phyloP scores from a whole-genome alignment of 2,888 invertebrate genomes.

The Microplitis deprimator region DNA sequence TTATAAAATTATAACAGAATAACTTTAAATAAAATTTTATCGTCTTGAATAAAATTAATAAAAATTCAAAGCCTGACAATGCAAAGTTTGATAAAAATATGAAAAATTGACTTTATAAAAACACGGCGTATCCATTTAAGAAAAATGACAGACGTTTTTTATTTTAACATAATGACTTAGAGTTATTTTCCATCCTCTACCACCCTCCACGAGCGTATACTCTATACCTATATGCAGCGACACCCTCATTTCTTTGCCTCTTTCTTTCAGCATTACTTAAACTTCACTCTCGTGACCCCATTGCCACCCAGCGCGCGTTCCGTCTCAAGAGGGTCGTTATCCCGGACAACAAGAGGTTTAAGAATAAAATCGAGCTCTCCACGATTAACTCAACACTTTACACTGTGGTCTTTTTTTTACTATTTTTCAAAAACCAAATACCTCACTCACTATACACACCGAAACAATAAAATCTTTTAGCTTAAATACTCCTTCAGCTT shows the following conservation, averaged over 20 bases:
- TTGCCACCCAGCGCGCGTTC: conserved; percentile 21
- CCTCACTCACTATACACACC: not conserved
- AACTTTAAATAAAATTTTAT: not conserved
- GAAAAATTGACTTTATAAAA: not conserved
- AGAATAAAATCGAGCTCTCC: conserved; percentile 17
- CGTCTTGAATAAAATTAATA: not conserved
- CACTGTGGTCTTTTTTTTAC: not conserved
- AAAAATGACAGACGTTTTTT: not conserved
- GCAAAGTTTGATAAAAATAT: not conserved
- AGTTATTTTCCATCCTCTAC: too few relatives aligned
- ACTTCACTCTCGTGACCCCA: conserved; percentile 24
- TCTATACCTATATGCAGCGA: not conserved
- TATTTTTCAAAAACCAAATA: not conserved
- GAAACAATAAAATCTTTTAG: not conserved
- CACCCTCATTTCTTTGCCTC: not conserved
- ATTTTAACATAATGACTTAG: not conserved
- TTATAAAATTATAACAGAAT: not conserved
- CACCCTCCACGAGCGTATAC: not conserved
- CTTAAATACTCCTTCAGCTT: not conserved
- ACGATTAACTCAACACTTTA: conserved; percentile 18
- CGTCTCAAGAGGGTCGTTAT: conserved; percentile 32
- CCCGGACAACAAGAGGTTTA: conserved; percentile 17
- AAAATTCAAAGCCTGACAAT: not conserved
- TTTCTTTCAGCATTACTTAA: conserved; percentile 26
- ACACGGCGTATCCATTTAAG: not conserved